Conservation (phyloP, 2,797 vertebrate genomes). For the Xerus rutilus region DNA sequence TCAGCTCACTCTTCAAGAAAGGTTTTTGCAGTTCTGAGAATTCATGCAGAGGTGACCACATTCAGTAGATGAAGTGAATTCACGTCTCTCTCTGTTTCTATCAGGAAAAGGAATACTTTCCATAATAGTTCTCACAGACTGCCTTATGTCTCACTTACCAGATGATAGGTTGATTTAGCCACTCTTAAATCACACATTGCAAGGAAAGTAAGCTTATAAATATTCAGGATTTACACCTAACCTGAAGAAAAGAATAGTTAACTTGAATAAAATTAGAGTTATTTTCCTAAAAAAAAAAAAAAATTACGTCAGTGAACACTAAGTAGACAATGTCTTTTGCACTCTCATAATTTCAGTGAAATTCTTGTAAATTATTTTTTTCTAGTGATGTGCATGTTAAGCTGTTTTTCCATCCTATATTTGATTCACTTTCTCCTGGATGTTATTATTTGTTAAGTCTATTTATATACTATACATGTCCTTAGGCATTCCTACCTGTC, state of each 20-base stretch:
- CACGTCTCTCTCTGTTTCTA: not conserved
- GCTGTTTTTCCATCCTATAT: not conserved
- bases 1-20: not conserved
- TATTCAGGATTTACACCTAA: not conserved
- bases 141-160: not conserved
- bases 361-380: not conserved
- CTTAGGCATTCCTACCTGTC: not conserved
- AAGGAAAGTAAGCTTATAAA: not conserved
- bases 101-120: not conserved
- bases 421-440: not conserved
- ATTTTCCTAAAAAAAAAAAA: not conserved
- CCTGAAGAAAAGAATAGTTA: not conserved
- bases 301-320: not conserved
- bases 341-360: not conserved
- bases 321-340: not conserved
- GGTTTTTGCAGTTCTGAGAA: not conserved
- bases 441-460: not conserved
- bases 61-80: not conserved
- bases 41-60: not conserved
- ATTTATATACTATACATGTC: not conserved
- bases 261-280: not conserved
- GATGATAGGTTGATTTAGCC: not conserved
- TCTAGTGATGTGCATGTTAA: not conserved
- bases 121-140: not conserved
- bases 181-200: not conserved